A percentile compares a stretch with the other conserved stretches of the same genome.
phyloP scores from a whole-genome alignment of 2,797 vertebrate genomes.

The Microctenopoma stevenorrisi region DNA sequence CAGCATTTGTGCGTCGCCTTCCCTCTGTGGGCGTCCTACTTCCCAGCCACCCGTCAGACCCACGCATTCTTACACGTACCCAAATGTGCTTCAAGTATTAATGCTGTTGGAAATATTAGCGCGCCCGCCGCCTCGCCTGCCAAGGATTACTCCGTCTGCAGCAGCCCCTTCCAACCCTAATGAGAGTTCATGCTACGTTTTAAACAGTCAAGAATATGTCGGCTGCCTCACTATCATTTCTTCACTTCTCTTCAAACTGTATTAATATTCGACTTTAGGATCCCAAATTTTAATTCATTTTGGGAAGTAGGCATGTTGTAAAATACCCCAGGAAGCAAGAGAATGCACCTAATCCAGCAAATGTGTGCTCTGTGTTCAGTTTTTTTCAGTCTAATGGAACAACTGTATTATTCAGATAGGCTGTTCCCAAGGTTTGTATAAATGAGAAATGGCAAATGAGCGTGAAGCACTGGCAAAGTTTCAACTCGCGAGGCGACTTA shows the following conservation, averaged over 20 bases:
- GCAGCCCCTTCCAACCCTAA: constrained; percentile 59
- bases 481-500: constrained; percentile 51
- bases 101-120: constrained; percentile 72
- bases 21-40: constrained; percentile 59
- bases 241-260: constrained; percentile 42
- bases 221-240: constrained; percentile 52
- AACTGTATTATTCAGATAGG: constrained; percentile 64
- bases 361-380: constrained; percentile 35
- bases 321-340: constrained; percentile 62
- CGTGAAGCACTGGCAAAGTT: constrained; percentile 56
- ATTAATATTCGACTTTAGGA: constrained; percentile 56
- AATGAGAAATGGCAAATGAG: constrained; percentile 67
- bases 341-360: constrained; percentile 69
- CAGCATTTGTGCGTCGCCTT: constrained; percentile 55
- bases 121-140: constrained; percentile 43
- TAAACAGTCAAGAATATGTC: constrained; percentile 49
- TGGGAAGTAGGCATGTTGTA: constrained; percentile 47
- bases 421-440: constrained; percentile 43
- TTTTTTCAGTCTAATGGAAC: constrained; percentile 58
- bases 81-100: constrained; percentile 64
- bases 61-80: constrained; percentile 14
- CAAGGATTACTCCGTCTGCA: constrained; percentile 73
- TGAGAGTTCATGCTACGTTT: constrained; percentile 73
- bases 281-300: constrained; percentile 65
- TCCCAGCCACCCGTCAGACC: constrained; percentile 34